Conservation (phyloP, 1,140 invertebrate species). For the Drosophila nannoptera region DNA sequence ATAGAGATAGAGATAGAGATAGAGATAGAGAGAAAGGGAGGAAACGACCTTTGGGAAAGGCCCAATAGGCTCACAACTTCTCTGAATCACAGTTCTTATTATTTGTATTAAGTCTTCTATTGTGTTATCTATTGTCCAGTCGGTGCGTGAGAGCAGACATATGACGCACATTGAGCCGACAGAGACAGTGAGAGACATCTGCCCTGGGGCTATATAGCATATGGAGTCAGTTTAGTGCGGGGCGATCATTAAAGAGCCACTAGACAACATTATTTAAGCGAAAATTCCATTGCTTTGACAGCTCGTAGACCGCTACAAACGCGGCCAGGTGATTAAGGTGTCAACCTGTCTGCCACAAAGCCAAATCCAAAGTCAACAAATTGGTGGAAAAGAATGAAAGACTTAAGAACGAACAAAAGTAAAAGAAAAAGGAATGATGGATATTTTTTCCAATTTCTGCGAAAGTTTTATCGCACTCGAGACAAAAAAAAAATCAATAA, state of each 20-base stretch:
- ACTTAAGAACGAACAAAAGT: background rate
- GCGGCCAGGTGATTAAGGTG: constrained; percentile 65
- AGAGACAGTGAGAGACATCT: too few species aligned
- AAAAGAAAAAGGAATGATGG: background rate
- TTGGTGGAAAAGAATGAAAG: too few species aligned
- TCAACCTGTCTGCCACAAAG: constrained; percentile 45
- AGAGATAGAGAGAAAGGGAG: constrained; percentile 5
- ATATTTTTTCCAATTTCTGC: constrained; percentile 30
- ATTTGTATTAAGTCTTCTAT: too few species aligned
- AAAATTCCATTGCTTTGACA: constrained; percentile 56
- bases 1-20: constrained; percentile 23
- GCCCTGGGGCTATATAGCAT: too few species aligned
- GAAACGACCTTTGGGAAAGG: too few species aligned
- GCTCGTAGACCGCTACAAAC: constrained; percentile 32
- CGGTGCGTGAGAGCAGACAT: too few species aligned
- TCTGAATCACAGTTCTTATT: too few species aligned
- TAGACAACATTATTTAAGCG: constrained; percentile 37
- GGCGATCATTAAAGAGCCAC: constrained; percentile 21
- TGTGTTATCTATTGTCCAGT: too few species aligned
- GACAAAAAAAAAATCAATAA: constrained; percentile 48
- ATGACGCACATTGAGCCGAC: too few species aligned
- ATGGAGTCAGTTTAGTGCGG: too few species aligned
- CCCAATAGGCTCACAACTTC: too few species aligned
- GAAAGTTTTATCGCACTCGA: constrained; percentile 40
- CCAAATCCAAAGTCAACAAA: constrained; percentile 6